Evolutionary conservation across 2,113 vertebrate genomes (phyloP), one percentile per base, ranked within the genome.

Genomic region (Holacanthus passer): DNA sequence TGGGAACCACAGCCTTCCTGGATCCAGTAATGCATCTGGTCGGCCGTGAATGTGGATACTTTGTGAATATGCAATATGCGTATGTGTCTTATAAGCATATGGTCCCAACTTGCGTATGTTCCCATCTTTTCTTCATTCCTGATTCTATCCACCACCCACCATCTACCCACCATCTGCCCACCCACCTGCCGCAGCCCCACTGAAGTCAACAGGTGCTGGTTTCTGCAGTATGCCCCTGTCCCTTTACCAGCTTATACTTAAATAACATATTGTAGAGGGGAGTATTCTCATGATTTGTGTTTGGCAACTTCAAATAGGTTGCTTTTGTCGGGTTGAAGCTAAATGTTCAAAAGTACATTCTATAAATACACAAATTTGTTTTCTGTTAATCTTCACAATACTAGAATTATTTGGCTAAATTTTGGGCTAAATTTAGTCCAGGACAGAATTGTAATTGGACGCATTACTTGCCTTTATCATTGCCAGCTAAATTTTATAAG

Each of bases 71-170:
- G 43, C 55, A 82, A 79, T 79, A 80, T 89, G 84, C 81, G 56
- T 20, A n/a, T 75, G 20, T 58, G 53, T 68, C 39, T 68, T 63
- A 17, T 35, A 43, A 24, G 24, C 84, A 82, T 82, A 82, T 78
- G 79, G 48, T 50, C 69, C 31, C 52, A 64, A 82, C 63, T 79
- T 87, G 74, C 69, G 7, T 63, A 52, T 74, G 20, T 68, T 73
- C 67, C 48, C 52, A 59, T 83, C 32, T 29, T 72, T 43, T 72
- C 64, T 37, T 81, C 22, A 31, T 67, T 71, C 7, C 20, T 22
- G 53, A 47, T 86, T 77, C 77, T 73, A 81, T 91, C 88, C 72
- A 72, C 77, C 86, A 80, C 77, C 81, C 81, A 84, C 81, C 85
- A 79, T 88, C 72, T 81, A 80, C 77, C 81, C 81, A 84, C 81